Percentiles rank a stretch among this genome's conserved stretches.
These are phyloP conservation scores for Isaurus tuberculatus DNA, from an alignment of 92 coral and sea anemone genomes.

Conservation along the genomic window DNA sequence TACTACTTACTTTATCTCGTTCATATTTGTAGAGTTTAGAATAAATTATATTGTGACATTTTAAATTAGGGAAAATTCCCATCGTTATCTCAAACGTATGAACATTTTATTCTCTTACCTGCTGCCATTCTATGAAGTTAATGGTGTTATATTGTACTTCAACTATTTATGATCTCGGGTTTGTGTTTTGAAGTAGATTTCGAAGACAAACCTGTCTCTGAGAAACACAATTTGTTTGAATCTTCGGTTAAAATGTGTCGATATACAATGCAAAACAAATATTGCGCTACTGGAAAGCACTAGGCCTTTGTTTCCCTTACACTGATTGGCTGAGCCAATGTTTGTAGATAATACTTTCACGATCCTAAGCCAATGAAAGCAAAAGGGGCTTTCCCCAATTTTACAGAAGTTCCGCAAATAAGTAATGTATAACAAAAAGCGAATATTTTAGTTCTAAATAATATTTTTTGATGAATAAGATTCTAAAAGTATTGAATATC, in stretches of 20 bases:
- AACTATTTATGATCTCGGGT: not conserved
- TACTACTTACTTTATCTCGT: not conserved
- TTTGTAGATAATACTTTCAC: not conserved
- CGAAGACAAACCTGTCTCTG: not conserved
- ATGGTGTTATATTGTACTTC: not conserved
- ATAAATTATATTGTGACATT: not conserved
- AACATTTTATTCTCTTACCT: not conserved
- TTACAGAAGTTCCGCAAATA: not conserved
- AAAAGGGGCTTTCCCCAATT: not conserved
- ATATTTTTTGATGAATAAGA: too few species aligned
- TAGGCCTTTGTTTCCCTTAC: not conserved
- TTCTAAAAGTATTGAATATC: too few species aligned
- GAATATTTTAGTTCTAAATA: too few species aligned
- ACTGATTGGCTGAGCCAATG: not conserved
- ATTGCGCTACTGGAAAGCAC: not conserved
- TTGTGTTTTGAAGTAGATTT: not conserved
- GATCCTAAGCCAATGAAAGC: not conserved
- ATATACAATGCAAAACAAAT: not conserved
- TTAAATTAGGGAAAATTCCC: constrained; percentile 21
- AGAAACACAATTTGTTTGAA: not conserved
- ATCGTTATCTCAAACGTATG: not conserved
- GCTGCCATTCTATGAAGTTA: not conserved
- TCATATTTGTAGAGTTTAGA: not conserved
- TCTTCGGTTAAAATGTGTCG: not conserved
- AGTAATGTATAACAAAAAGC: not conserved